Evolutionary conservation across 2,797 vertebrate genomes (phyloP).

Genomic region (Alcedo atthis): DNA sequence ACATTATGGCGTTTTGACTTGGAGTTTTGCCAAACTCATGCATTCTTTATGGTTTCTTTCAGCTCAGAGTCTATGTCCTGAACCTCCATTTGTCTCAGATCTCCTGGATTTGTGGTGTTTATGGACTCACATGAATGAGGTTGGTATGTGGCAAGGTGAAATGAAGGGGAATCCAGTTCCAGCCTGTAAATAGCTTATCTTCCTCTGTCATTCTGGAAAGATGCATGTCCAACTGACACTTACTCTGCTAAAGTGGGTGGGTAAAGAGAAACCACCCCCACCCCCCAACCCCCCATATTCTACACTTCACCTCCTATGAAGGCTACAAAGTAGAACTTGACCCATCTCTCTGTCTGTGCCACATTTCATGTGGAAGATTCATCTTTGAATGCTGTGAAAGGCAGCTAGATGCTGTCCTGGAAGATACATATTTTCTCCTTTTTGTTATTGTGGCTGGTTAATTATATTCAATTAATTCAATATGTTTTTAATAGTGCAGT

Average conservation of each 20-base stretch:
- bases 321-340: background rate
- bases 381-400: background rate
- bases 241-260: fast-evolving
- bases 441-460: background rate
- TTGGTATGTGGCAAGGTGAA: background rate
- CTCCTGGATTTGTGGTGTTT: background rate
- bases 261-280: background rate
- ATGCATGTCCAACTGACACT: background rate
- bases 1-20: background rate
- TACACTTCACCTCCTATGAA: background rate
- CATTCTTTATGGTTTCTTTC: background rate
- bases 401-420: background rate
- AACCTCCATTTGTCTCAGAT: fast-evolving
- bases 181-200: background rate
- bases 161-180: background rate
- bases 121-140: fast-evolving
- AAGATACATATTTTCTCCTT: background rate
- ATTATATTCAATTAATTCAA: constrained; percentile 1
- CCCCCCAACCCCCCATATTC: background rate
- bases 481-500: background rate
- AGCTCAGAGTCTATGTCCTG: fast-evolving
- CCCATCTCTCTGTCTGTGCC: background rate
- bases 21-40: background rate
- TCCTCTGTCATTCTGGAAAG: background rate
- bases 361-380: background rate